Evolutionary conservation across 2,113 vertebrate species (phyloP).

Genomic region (Salminus brasiliensis): DNA sequence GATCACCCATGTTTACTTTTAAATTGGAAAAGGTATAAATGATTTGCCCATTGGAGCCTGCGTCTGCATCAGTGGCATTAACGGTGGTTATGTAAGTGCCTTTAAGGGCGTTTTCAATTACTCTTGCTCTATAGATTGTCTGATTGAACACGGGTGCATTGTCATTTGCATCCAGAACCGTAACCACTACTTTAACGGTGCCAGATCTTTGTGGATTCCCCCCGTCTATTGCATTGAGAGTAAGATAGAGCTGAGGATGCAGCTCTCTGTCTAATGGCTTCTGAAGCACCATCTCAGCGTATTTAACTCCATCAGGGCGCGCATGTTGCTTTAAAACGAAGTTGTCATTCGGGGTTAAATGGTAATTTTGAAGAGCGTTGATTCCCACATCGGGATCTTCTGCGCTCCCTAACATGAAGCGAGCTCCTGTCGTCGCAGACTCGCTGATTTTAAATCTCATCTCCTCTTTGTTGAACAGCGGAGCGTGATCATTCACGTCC

Average conservation of each 20-base stretch:
- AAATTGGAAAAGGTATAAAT: slow-evolving; percentile 66
- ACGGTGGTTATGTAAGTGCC: slow-evolving; percentile 34
- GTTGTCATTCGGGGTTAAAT: slow-evolving; percentile 27
- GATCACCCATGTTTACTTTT: not conserved
- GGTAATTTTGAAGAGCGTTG: slow-evolving; percentile 40
- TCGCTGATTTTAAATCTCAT: slow-evolving; percentile 49
- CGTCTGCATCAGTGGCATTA: slow-evolving; percentile 37
- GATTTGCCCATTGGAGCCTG: slow-evolving; percentile 64
- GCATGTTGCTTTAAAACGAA: slow-evolving; percentile 40
- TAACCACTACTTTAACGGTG: slow-evolving; percentile 26
- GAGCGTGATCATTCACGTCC: slow-evolving; percentile 46
- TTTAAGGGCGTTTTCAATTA: slow-evolving; percentile 27
- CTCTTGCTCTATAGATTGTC: slow-evolving; percentile 20
- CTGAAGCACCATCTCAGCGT: slow-evolving; percentile 36
- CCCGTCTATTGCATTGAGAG: slow-evolving; percentile 27
- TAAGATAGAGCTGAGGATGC: slow-evolving; percentile 45
- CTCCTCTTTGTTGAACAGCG: slow-evolving; percentile 25
- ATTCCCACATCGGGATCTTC: slow-evolving; percentile 44
- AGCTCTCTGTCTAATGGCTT: slow-evolving; percentile 58
- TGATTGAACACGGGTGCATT: slow-evolving; percentile 34
- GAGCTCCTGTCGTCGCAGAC: slow-evolving; percentile 35
- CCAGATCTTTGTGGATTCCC: slow-evolving; percentile 33
- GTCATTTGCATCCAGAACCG: slow-evolving; percentile 30
- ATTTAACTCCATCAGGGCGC: slow-evolving; percentile 22
- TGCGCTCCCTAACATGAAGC: slow-evolving; percentile 40